Conservation (phyloP, 2,888 invertebrate genomes). For the Melanophora roralis region DNA sequence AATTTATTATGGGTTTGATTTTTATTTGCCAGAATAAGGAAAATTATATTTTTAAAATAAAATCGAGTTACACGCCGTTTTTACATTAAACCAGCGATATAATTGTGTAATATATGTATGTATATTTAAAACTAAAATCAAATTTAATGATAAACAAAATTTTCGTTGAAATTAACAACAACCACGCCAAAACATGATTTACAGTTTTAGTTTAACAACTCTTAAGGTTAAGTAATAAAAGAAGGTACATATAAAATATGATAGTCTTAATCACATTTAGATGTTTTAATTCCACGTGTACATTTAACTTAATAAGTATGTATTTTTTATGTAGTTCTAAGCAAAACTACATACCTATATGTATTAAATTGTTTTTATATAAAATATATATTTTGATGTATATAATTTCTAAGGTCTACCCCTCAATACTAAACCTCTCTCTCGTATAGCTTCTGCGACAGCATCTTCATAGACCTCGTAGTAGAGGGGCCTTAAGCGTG, state of each 20-base stretch:
- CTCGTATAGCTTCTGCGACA: slow-evolving; percentile 57
- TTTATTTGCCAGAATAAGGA: no score
- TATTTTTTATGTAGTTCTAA: background rate
- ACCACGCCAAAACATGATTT: background rate
- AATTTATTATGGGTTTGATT: no score
- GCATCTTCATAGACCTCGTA: slow-evolving; percentile 63
- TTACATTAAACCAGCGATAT: no score
- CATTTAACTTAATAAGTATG: background rate
- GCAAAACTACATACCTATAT: background rate
- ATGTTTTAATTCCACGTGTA: slow-evolving; percentile 9
- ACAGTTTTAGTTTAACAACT: background rate
- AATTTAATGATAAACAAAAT: no score
- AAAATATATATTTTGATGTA: background rate
- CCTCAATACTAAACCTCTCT: slow-evolving; percentile 60
- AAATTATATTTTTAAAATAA: no score
- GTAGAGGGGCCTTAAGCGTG: slow-evolving; percentile 29
- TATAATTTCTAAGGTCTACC: slow-evolving; percentile 44
- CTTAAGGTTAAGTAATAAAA: background rate
- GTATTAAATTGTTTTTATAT: slow-evolving; percentile 18
- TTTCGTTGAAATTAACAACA: background rate
- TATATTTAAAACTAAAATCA: no score
- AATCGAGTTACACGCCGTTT: no score
- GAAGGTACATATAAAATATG: background rate
- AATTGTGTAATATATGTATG: no score
- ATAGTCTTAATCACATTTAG: slow-evolving; percentile 1